Evolutionary conservation across 2,113 vertebrate species (phyloP), one percentile per base, ranked within the genome.

Genomic region (Anolis sagrei): DNA sequence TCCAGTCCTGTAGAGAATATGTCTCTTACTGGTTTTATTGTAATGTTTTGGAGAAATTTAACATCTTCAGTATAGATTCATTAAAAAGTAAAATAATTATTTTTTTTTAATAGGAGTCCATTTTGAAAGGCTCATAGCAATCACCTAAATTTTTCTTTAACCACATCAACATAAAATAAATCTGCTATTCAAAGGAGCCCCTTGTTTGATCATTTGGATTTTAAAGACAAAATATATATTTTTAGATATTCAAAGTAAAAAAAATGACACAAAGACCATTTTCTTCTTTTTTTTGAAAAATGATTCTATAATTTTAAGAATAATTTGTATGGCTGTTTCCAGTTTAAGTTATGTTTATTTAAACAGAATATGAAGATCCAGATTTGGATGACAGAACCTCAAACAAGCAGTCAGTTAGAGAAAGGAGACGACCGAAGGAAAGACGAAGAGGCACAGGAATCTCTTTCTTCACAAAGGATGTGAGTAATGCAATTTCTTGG

Each of bases 351-450:
- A 0, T 92, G 76, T 91, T 90, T 95, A 75, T 87, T 92, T 93
- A 86, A 29, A 44, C 87, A 98, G 98, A 92, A 87, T 94, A 90
- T 70, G 96, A 94, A 91, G 95, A 96, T 89, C 96, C 96, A 70
- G 95, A 93, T 16, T 48, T 94, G 76, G 95, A 96, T 0, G 96
- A 97, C n/a, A 91, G 93, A 83, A 93, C 95, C 21, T 86, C 89
- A 14, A 86, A 77, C 64, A 94, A 90, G 25, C 95, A 94, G 29
- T 93, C 92, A 0, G 78, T 94, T 79, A 95, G 96, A 10, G 97
- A 96, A 85, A 95, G 94, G 44, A 91, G 96, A 75, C 94, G 95
- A 82, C 95, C 93, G 1, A 95, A 88, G 32, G 95, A 92, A 86
- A 89, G 94, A 39, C 87, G 93, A 78, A 95, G 97, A 87, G 94